Conservation (phyloP, 2,113 vertebrate genomes). For the Heteronetta atricapilla region DNA sequence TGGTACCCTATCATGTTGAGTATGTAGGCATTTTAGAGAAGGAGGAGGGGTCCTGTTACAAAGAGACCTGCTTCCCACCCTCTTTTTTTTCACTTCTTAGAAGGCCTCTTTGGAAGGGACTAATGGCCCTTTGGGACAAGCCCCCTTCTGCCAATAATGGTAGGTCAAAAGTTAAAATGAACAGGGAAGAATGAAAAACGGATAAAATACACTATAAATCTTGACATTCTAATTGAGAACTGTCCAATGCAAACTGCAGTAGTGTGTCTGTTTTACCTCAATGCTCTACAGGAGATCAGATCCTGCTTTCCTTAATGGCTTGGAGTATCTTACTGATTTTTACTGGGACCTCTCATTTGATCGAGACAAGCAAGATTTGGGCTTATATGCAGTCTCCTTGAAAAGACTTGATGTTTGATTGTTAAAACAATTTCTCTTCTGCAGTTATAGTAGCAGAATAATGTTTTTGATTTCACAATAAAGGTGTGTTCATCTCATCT, state of each 20-base stretch:
- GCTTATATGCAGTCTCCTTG: not conserved
- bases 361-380: not conserved
- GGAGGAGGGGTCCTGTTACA: not conserved
- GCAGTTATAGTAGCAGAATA: not conserved
- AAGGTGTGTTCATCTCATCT: constrained; percentile 30
- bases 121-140: constrained; percentile 52
- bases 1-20: not conserved
- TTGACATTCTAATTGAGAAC: constrained; percentile 67
- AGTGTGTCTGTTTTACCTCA: constrained; percentile 62
- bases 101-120: constrained; percentile 43
- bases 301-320: not conserved
- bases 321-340: constrained; percentile 22
- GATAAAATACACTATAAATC: constrained; percentile 67
- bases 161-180: constrained; percentile 69
- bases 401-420: not conserved
- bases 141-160: constrained; percentile 38
- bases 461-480: constrained; percentile 26
- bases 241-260: constrained; percentile 53
- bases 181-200: constrained; percentile 40
- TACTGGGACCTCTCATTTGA: not conserved
- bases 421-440: not conserved
- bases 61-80: constrained; percentile 13
- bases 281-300: not conserved
- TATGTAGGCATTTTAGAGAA: not conserved
- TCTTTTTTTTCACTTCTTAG: constrained; percentile 17